Evolutionary conservation across 2,113 vertebrate genomes (phyloP), one percentile per base, ranked within the genome.

Genomic region (Thalassarche chlororhynchos): DNA sequence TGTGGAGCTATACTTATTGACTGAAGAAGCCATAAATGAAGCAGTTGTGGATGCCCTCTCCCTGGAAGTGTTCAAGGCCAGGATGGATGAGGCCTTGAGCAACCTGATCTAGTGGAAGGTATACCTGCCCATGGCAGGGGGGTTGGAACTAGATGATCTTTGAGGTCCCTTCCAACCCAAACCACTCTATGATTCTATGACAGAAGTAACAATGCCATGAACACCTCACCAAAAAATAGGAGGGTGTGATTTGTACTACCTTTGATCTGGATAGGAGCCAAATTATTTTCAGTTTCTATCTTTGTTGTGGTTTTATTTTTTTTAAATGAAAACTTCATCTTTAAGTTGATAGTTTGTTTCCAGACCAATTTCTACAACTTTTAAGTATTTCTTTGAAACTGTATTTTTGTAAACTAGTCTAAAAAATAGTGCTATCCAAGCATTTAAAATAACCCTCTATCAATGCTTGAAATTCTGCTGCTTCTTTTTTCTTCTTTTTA

Each of bases 41-140:
- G 42, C 14, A 34, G 28, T 5, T 57, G 19, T 42, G 31, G 28
- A 17, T 46, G 32, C 4, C 49, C 2, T 0, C 10, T 75, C 38
- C 40, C 49, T 47, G 49, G 17, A 17, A 32, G 8, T 17, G 34
- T 34, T n/a, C 14, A 46, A 36, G 3, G 21, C 3, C 34, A 36
- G 21, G 10, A 6, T 65, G 17, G 11, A 47, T 23, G 17, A 8
- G 34, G 28, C 6, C 76, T 40, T 60, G 20, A 42, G 31, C 6
- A 65, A 44, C 7, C 11, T 49, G 24, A 2, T 25, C 5, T 29
- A 31, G 40, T 34, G 7, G 28, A 77, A 75, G 7, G 2, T 26
- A 23, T 14, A 4, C 4, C 6, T 75, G 4, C 3, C 25, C 2
- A 8, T 5, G 11, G 38, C 34, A 70, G 7, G 36, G 11, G 17